These are phyloP conservation scores for Anguilla megastoma DNA, from an alignment of 2,797 vertebrate species.

Conservation along the genomic window DNA sequence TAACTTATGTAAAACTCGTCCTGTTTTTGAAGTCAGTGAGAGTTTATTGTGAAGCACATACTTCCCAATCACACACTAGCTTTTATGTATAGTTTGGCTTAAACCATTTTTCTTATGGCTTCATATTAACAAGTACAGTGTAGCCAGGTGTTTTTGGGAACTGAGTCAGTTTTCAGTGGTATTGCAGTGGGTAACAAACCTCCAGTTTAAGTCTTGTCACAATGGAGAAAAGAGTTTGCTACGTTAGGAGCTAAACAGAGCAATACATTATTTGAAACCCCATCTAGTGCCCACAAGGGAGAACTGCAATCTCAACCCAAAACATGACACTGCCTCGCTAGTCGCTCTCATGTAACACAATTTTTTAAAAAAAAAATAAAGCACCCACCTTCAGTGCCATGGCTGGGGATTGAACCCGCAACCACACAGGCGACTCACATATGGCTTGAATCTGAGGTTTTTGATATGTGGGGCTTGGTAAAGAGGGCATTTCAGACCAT, in stretches of 20 bases:
- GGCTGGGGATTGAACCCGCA: too few species aligned
- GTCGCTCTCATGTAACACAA: too few species aligned
- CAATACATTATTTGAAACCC: background rate
- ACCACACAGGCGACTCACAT: too few species aligned
- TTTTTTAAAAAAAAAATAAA: too few species aligned
- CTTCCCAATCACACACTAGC: slow-evolving; percentile 28
- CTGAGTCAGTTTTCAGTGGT: slow-evolving; percentile 16
- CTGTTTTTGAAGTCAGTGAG: slow-evolving; percentile 3
- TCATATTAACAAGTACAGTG: slow-evolving; percentile 24
- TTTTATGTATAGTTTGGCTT: slow-evolving; percentile 25
- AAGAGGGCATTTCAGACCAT: background rate
- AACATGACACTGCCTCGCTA: too few species aligned
- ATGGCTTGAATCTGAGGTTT: too few species aligned
- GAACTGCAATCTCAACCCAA: too few species aligned
- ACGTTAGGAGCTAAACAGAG: background rate
- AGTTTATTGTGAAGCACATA: background rate
- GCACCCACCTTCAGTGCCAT: too few species aligned
- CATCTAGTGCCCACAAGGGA: too few species aligned
- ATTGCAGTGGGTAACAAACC: slow-evolving; percentile 28
- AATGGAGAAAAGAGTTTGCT: slow-evolving; percentile 13
- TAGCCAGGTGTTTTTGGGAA: slow-evolving; percentile 33
- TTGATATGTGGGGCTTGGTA: background rate
- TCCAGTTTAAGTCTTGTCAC: slow-evolving; percentile 47
- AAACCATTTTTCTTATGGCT: slow-evolving; percentile 13
- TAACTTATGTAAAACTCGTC: slow-evolving; percentile 8